Evolutionary conservation across 2,113 vertebrate genomes (phyloP).

Genomic region (Psammodynastes pulverulentus): DNA sequence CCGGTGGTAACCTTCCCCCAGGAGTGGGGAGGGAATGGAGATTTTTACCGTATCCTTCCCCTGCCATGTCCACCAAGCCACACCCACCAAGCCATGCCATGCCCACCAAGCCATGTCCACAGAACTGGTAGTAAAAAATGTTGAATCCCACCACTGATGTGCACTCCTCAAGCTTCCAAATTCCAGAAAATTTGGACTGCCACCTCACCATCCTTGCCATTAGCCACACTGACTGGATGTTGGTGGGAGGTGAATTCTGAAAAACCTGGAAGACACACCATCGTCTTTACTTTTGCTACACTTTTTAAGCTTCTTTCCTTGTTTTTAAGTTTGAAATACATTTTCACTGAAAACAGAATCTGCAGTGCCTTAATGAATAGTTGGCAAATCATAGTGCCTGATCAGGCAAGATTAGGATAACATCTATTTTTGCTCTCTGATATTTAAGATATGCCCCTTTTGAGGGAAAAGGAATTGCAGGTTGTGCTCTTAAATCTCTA

Average conservation of each 20-base stretch:
- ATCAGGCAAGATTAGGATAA: background rate
- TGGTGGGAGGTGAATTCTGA: background rate
- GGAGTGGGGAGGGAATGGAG: too few relatives aligned
- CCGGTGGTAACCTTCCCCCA: too few relatives aligned
- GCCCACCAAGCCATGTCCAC: too few relatives aligned
- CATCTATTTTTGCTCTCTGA: background rate
- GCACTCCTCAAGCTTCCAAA: background rate
- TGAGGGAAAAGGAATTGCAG: background rate
- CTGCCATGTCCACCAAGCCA: too few relatives aligned
- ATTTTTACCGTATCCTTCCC: too few relatives aligned
- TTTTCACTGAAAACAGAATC: background rate
- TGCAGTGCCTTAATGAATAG: background rate
- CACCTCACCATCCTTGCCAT: background rate
- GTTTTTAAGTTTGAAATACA: background rate
- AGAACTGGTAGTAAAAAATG: too few relatives aligned
- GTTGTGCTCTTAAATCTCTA: background rate
- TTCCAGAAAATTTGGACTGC: background rate
- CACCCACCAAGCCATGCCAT: too few relatives aligned
- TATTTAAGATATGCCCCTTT: background rate
- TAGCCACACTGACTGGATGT: background rate
- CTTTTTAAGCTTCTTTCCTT: background rate
- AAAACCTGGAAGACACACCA: background rate
- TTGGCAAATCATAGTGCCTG: background rate
- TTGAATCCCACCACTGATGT: too few relatives aligned
- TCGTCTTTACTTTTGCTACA: background rate